Percentiles rank a stretch among this genome's conserved stretches.
Evolutionary conservation across 2,888 invertebrate species (phyloP).

Genomic region (Protodeltote pygarga): DNA sequence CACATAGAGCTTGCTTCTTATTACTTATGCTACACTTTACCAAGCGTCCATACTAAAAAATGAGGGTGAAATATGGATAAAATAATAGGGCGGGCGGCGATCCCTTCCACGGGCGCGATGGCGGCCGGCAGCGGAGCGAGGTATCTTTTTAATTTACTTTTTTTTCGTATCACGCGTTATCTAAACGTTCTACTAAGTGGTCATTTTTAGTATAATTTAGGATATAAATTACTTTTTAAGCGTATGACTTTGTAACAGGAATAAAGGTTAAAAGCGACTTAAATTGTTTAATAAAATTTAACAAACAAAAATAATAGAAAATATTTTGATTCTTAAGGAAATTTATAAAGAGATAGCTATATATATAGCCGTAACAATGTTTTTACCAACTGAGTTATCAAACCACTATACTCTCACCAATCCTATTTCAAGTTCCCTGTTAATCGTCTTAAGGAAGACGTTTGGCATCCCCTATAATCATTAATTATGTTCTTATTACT

Average conservation of each 20-base stretch:
- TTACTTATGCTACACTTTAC: slow-evolving; percentile 15
- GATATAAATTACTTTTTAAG: not conserved
- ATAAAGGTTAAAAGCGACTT: not conserved
- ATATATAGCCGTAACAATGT: too few species aligned
- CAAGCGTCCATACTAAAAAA: slow-evolving; percentile 44
- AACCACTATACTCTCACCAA: too few species aligned
- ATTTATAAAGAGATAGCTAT: too few species aligned
- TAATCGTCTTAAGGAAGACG: too few species aligned
- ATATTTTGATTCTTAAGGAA: not conserved
- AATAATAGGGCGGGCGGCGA: slow-evolving; percentile 51
- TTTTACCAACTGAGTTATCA: too few species aligned
- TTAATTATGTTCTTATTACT: too few species aligned
- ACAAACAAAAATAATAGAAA: not conserved
- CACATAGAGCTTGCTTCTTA: not conserved
- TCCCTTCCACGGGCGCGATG: slow-evolving; percentile 39
- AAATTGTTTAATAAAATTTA: slow-evolving; percentile 8
- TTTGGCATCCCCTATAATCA: too few species aligned
- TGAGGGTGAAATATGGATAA: slow-evolving; percentile 52
- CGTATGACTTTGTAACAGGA: not conserved
- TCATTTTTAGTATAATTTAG: slow-evolving; percentile 33
- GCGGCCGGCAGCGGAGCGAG: slow-evolving; percentile 22
- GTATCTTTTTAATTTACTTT: slow-evolving; percentile 53
- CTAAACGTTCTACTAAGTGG: slow-evolving; percentile 37
- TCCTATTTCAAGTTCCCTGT: too few species aligned
- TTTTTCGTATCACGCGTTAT: slow-evolving; percentile 39